These are phyloP conservation scores for Ectemnius lituratus DNA, from an alignment of 2,888 invertebrate species.

Conservation along the genomic window DNA sequence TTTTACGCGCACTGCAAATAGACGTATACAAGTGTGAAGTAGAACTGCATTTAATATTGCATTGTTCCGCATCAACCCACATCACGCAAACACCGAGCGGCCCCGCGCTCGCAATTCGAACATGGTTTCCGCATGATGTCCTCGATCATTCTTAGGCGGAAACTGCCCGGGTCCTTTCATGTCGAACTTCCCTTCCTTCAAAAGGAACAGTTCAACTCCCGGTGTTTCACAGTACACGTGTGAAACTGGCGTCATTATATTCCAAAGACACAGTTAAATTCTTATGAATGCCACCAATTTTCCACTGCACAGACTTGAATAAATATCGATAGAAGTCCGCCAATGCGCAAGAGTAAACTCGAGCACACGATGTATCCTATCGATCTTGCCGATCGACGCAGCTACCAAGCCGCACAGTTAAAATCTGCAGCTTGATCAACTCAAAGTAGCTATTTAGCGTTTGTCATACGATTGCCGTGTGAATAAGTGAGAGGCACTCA, in stretches of 20 bases:
- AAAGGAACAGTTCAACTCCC: background rate
- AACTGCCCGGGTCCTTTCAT: conserved; percentile 18
- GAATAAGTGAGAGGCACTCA: too few relatives aligned
- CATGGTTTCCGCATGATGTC: conserved; percentile 18
- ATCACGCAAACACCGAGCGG: conserved; percentile 12
- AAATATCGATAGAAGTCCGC: too few relatives aligned
- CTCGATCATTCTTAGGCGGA: conserved; percentile 29
- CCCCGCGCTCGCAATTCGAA: conserved; percentile 16
- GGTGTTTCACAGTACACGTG: background rate
- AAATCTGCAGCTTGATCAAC: too few relatives aligned
- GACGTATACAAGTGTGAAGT: too few relatives aligned
- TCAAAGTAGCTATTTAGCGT: too few relatives aligned
- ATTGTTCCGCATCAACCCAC: too few relatives aligned
- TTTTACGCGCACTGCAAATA: too few relatives aligned
- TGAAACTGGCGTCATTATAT: background rate
- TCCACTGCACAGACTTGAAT: too few relatives aligned
- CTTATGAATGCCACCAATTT: too few relatives aligned
- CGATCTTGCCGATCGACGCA: background rate
- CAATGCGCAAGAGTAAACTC: conserved; percentile 27
- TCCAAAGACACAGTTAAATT: background rate
- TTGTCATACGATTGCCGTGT: too few relatives aligned
- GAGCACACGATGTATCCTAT: background rate
- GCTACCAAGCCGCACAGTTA: too few relatives aligned
- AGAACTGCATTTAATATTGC: too few relatives aligned
- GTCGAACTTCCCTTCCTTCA: conserved; percentile 36